Base-by-base conservation (phyloP, 2,113 vertebrate species). In the Saguinus imperator region DNA sequence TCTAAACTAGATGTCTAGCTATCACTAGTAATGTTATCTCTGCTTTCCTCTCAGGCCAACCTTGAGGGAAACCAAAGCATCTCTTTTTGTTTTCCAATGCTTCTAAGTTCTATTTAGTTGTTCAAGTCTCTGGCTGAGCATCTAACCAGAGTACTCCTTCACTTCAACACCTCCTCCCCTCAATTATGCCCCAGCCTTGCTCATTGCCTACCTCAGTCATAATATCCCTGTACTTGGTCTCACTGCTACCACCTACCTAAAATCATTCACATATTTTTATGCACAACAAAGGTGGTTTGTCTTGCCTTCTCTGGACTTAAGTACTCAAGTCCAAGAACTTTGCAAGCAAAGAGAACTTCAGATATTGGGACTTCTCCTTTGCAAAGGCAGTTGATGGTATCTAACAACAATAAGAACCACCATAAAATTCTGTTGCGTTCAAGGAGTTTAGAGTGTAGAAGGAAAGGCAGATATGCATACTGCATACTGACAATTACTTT, bases 91-190 rank as follows among this genome's bases (percentile, higher is more conserved):
- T 72, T 48, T 27, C 50, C 7, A 91, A 76, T 81, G 32, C 5
- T 64, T 9, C 6, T 91, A 23, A 89, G 13, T 87, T 14, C 79
- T 50, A 3, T 84, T 40, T 79, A 25, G 3, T 52, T 68, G 8
- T 6, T 27, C 35, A 87, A 81, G 58, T n/a, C 4, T 82, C n/a
- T 57, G 5, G 9, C 37, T 77, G 57, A 89, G 23, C 17, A 76
- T 75, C 37, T 27, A 57, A 8, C 13, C 27, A 87, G 17, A 25
- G 5, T 8, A 7, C 3, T 7, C 16, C 52, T 95, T 58, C 57
- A 50, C 2, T 10, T 72, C 37, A 40, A 85, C 2, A 2, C 2
- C 18, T 11, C 3, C 10, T 8, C 2, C 8, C 4, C 1, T 8
- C 25, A 84, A 0, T n/a, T 40, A 76, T 17, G 8, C 2, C 13